Evolutionary conservation across 2,888 invertebrate species (phyloP), one percentile per base, ranked within the genome.

Genomic region (Meteorus colon): DNA sequence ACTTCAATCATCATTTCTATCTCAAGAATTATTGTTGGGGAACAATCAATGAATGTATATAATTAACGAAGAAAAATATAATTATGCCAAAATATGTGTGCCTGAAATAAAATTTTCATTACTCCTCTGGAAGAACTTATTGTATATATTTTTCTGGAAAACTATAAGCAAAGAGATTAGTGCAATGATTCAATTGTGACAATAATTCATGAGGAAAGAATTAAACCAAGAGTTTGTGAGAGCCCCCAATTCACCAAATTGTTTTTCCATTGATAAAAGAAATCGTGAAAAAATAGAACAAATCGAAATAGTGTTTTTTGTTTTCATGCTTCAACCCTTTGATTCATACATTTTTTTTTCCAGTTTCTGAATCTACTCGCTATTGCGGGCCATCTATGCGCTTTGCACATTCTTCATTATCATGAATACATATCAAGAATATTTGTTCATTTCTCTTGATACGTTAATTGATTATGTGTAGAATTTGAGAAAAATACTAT

Each of bases 31-130:
- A n/a, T 55, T 55, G 19, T 19, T 55, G 55, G n/a, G n/a, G n/a
- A n/a, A 48, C n/a, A 48, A 48, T 5, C 12, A 48, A 48, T 48
- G 48, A 48, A 48, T 48, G n/a, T 66, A 41, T 67, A 65, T 75
- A 77, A 77, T 77, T 59, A 70, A 29, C 16, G 73, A 74, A 62
- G 71, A 78, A 73, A 77, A 79, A 48, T 71, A 79, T 81, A 81
- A 80, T 85, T 84, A 76, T 86, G 85, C 85, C 84, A 85, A 84
- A 86, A 84, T 85, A 24, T 65, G 41, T 65, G 84, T 82, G 84
- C 84, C 88, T 89, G 88, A 87, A 88, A 88, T 83, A 83, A 87
- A 88, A 87, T 78, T 83, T 76, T 70, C 78, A 82, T 87, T 85
- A 85, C 82, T 83, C 86, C 86, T 55, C 55, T 87, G 88, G 83